These are phyloP conservation scores for Drosophila asahinai DNA, from an alignment of 1,140 invertebrate species.

Conservation along the genomic window DNA sequence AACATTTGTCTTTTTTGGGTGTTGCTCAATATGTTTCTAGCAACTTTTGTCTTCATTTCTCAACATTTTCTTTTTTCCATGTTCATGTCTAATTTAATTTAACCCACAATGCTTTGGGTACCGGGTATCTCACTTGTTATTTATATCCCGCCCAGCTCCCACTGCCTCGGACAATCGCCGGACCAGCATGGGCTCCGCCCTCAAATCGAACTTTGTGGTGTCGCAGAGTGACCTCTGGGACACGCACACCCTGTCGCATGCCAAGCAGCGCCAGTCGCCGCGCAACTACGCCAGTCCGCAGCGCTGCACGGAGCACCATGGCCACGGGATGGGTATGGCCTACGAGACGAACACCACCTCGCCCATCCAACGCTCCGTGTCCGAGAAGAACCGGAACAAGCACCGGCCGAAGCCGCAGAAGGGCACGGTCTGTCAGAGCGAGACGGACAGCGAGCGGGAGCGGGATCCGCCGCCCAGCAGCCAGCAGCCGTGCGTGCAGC, in stretches of 20 bases:
- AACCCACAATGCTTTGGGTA: no score
- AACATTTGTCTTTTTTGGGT: no score
- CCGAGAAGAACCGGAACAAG: conserved; percentile 86
- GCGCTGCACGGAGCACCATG: conserved; percentile 81
- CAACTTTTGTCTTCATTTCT: no score
- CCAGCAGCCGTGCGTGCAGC: conserved; percentile 67
- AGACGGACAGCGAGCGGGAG: conserved; percentile 86
- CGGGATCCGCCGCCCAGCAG: conserved; percentile 74
- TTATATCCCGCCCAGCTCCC: conserved; percentile 49
- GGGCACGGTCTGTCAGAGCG: conserved; percentile 86
- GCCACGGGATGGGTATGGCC: conserved; percentile 72
- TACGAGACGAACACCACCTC: conserved; percentile 82
- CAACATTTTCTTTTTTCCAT: no score
- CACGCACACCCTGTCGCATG: conserved; percentile 87
- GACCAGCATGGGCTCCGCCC: conserved; percentile 81
- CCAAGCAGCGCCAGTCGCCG: conserved; percentile 86
- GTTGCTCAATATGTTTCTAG: no score
- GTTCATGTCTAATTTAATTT: no score
- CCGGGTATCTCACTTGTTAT: no score
- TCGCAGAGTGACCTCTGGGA: conserved; percentile 88
- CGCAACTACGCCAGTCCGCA: conserved; percentile 82
- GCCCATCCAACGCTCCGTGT: conserved; percentile 87
- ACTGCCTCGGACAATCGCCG: conserved; percentile 77
- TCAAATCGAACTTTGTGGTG: conserved; percentile 88
- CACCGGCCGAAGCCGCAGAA: conserved; percentile 86